Evolutionary conservation across 2,888 invertebrate species (phyloP), one percentile per base, ranked within the genome.

Genomic region (Cephalotes varians): DNA sequence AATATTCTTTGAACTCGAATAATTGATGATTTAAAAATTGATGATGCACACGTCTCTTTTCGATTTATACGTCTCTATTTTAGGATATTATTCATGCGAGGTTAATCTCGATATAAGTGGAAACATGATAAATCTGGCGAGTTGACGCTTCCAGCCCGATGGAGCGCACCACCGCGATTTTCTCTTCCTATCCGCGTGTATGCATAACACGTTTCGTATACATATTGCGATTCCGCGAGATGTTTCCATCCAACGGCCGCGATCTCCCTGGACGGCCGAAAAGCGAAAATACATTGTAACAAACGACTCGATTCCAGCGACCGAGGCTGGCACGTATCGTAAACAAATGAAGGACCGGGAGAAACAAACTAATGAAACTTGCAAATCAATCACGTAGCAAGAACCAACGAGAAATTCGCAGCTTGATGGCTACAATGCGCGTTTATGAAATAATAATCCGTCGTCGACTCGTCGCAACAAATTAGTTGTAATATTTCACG

Each of bases 211-310:
- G 88, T 90, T 74, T 7, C 37, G 62, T 54, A n/a, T n/a, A 85
- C 86, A 90, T 90, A 90, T 87, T 90, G 90, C 89, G 90, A 85
- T 86, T 83, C 67, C 28, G 25, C 74, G 56, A 64, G 37, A 79
- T 62, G 81, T 79, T 86, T 40, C 71, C 40, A 47, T 49, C 62
- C 65, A 65, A 87, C 81, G 9, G 62, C 54, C 37, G 54, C 82
- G 74, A 85, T 82, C 81, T 79, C 77, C 15, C 62, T n/a, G 56
- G 71, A 79, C 58, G 60, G 67, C 74, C 65, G 82, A 49, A 84
- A 87, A 86, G 84, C 83, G 85, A 86, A 86, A 86, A 89, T 81
- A 82, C 74, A 80, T 76, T 47, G 65, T 82, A 88, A 88, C 83
- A 81, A 88, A 88, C 85, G 88, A 81, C 82, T 85, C 72, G 80